Percentiles rank a stretch among this genome's conserved stretches.
Evolutionary conservation across 2,888 invertebrate species (phyloP).

Genomic region (Acleris laterana): DNA sequence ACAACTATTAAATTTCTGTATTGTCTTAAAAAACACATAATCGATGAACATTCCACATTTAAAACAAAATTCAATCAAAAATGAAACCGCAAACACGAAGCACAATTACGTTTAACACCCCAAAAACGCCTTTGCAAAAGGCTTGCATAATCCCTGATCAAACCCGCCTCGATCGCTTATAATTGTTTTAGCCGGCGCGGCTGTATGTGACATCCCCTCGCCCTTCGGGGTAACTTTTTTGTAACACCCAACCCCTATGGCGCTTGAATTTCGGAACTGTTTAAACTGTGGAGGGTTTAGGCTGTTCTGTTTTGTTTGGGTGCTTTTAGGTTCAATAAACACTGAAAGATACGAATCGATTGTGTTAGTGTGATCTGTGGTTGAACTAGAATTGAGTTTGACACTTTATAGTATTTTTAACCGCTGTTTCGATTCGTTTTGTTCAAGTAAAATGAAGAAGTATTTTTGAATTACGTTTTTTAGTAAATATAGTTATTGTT

Average conservation of each 20-base stretch:
- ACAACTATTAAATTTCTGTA: too few species aligned
- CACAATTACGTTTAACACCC: conserved; percentile 23
- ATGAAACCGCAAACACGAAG: conserved; percentile 1
- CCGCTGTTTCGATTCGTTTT: too few species aligned
- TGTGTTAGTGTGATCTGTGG: not conserved
- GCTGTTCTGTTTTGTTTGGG: too few species aligned
- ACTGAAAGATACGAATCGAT: not conserved
- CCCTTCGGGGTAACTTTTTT: conserved; percentile 31
- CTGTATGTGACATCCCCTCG: conserved; percentile 22
- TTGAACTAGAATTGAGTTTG: too few species aligned
- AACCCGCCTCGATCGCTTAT: conserved; percentile 44
- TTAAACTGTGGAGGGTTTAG: conserved; percentile 13
- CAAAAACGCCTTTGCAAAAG: conserved; percentile 38
- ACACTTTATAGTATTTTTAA: too few species aligned
- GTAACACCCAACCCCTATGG: conserved; percentile 31
- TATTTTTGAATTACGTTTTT: too few species aligned
- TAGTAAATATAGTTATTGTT: too few species aligned
- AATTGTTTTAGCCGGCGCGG: conserved; percentile 48
- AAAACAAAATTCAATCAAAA: not conserved
- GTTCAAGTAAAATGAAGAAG: too few species aligned
- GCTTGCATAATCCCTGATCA: conserved; percentile 28
- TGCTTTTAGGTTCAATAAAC: too few species aligned
- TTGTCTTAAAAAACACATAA: not conserved
- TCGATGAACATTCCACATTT: not conserved
- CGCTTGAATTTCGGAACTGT: conserved; percentile 8